Evolutionary conservation across 2,797 vertebrate genomes (phyloP).

Genomic region (Leontocebus nigricollis): DNA sequence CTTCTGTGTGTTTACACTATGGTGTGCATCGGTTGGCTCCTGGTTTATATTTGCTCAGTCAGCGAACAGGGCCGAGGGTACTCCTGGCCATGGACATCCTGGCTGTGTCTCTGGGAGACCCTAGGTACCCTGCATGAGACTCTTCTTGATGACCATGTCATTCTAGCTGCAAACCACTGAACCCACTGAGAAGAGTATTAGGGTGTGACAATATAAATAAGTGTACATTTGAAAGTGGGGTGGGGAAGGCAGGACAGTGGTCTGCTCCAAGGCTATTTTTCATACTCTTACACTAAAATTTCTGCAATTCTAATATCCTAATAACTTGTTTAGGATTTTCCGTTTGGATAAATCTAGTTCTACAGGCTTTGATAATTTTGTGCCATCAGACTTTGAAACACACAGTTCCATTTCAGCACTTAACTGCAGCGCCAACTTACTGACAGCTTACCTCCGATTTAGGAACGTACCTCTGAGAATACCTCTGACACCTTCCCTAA

Average conservation of each 20-base stretch:
- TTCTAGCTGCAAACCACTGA: not conserved
- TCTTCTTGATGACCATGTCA: not conserved
- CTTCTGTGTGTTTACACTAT: not conserved
- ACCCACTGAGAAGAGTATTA: not conserved
- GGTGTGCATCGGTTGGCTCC: not conserved
- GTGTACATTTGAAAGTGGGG: not conserved
- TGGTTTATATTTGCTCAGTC: not conserved
- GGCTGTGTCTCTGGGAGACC: not conserved
- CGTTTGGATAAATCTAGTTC: not conserved
- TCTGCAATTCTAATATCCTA: not conserved
- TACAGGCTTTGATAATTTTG: not conserved
- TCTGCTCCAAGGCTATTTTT: not conserved
- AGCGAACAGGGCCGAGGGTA: rapidly evolving
- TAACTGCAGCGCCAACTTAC: not conserved
- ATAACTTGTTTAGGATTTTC: not conserved
- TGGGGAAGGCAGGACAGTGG: not conserved
- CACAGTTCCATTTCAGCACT: not conserved
- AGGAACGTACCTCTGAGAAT: not conserved
- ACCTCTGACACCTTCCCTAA: not conserved
- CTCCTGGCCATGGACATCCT: not conserved
- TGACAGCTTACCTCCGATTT: not conserved
- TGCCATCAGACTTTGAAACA: not conserved
- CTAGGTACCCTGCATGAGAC: not conserved
- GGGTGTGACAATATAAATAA: not conserved
- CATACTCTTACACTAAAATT: not conserved